Evolutionary conservation across 2,888 invertebrate species (phyloP).

Genomic region (Watsonalla cultraria): DNA sequence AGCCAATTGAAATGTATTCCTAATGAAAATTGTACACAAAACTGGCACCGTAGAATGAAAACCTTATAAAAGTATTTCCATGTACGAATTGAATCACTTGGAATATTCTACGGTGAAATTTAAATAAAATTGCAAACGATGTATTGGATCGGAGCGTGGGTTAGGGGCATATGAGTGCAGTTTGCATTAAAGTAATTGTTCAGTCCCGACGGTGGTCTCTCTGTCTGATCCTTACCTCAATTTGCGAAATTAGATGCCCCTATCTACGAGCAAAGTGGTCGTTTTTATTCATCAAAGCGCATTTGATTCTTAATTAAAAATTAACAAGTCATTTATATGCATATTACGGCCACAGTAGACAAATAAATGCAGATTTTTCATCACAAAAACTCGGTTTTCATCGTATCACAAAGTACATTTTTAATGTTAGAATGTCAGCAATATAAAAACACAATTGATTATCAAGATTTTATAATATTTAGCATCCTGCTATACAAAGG

Average conservation of each 20-base stretch:
- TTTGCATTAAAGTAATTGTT: slow-evolving; percentile 59
- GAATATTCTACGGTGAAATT: slow-evolving; percentile 40
- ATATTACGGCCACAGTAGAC: background rate
- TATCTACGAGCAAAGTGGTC: slow-evolving; percentile 29
- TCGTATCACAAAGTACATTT: background rate
- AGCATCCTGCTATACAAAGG: too few relatives aligned
- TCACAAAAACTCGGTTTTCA: background rate
- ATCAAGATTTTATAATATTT: too few relatives aligned
- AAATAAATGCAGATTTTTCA: background rate
- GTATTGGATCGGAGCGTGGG: slow-evolving; percentile 40
- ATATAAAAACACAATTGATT: too few relatives aligned
- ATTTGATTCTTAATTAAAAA: slow-evolving; percentile 29
- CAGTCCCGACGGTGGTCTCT: slow-evolving; percentile 35
- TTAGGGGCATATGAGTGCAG: slow-evolving; percentile 46
- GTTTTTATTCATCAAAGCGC: slow-evolving; percentile 35
- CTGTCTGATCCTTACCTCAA: slow-evolving; percentile 47
- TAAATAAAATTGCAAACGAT: slow-evolving; percentile 61
- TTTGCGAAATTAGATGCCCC: slow-evolving; percentile 54
- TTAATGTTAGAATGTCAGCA: background rate
- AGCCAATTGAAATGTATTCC: slow-evolving; percentile 46
- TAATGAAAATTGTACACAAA: slow-evolving; percentile 58
- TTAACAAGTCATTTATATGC: slow-evolving; percentile 8
- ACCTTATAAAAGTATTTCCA: slow-evolving; percentile 55
- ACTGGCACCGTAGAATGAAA: slow-evolving; percentile 28
- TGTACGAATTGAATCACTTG: slow-evolving; percentile 46